Base-by-base conservation (phyloP, 2,797 vertebrate species). In the Cossypha niveicapilla region DNA sequence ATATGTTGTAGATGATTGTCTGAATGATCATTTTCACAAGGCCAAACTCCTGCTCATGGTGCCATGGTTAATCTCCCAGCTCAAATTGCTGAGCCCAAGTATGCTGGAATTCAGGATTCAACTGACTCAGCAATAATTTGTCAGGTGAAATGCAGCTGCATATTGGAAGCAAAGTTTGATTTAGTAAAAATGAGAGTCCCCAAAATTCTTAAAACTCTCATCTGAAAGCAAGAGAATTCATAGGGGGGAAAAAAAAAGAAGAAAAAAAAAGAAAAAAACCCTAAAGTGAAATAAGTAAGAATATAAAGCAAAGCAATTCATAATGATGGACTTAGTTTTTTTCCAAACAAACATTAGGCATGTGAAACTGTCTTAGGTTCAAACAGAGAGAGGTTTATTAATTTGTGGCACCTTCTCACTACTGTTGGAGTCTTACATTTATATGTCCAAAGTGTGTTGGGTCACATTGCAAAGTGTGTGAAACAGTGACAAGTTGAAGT, bases 181-280 rank as follows among this genome's bases (percentile, higher is more conserved):
- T 42, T 3, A 60, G 18, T 35, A 70, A 84, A 66, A 82, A 25
- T 35, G 8, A 41, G 14, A 65, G 13, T 14, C 12, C 2, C 10
- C 2, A 5, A 39, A 80, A 62, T 5, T 48, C 12, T 21, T 66
- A 6, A 66, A 80, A 63, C 6, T 61, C 10, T 28, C 58, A 18
- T 6, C 7, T 60, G 22, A 44, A 73, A 63, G 3, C 14, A 66
- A 66, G 9, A 51, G 3, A 7, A 34, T 78, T 58, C 80, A 28
- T 13, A 41, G 41, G 17, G 17, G 41, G 51, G 2, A 6, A 7
- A n/a, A 28, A 15, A 34, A 34, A 27, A 4, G 4, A 15, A 34
- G 27, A 2, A 3, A 15, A 17, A 9, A 14, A 2, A 19, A 13
- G 11, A 12, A 1, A 28, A 24, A 32, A n/a, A 9, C 3, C 39